Evolutionary conservation across 1,140 invertebrate species (phyloP).

Genomic region (Achatina immaculata): DNA sequence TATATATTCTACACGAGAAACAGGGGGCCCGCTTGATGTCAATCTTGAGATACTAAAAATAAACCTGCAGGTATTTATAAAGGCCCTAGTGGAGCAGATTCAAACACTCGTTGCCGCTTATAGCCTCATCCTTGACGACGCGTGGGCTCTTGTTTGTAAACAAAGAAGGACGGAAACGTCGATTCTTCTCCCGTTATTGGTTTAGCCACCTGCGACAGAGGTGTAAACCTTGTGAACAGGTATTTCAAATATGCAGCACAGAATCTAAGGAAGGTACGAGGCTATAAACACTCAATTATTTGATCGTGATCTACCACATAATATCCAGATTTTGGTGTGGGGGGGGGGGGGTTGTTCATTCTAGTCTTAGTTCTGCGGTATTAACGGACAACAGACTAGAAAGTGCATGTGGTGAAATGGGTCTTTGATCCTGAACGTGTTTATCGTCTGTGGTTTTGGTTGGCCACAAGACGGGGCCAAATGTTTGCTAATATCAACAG

Average conservation of each 20-base stretch:
- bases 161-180: neutral
- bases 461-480: too few species aligned
- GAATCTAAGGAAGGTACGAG: neutral
- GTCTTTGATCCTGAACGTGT: too few species aligned
- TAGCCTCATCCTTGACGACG: neutral
- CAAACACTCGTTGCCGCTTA: neutral
- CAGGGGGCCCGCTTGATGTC: too few species aligned
- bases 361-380: too few species aligned
- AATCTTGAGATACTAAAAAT: neutral
- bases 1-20: too few species aligned
- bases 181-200: neutral
- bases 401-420: too few species aligned
- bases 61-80: constrained; percentile 1
- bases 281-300: constrained; percentile 3
- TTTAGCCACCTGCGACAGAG: neutral
- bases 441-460: too few species aligned
- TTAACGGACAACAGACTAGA: too few species aligned
- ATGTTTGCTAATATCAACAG: too few species aligned
- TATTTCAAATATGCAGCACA: neutral
- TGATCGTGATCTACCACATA: too few species aligned
- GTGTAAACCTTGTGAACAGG: neutral
- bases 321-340: too few species aligned
- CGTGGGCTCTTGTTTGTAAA: neutral
- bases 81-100: neutral
- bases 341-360: too few species aligned